Conservation (phyloP, 2,797 vertebrate species). For the Tenualosa thibaudeaui region DNA sequence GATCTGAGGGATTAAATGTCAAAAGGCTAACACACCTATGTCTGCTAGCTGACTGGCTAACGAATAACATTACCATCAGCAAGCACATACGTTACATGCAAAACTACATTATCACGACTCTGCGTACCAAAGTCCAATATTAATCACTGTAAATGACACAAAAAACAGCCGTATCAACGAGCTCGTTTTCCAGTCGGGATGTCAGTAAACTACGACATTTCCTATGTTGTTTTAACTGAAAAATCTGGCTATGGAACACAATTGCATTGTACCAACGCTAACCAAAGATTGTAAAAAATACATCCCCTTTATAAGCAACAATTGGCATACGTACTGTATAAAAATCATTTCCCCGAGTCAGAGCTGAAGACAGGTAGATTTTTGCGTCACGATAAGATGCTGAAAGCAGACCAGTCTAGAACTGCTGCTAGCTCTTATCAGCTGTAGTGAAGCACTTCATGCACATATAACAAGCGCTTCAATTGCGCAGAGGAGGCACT, state of each 20-base stretch:
- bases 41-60: constrained; percentile 3
- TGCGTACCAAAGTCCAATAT: not conserved
- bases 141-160: not conserved
- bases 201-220: not conserved
- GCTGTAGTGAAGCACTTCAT: not conserved
- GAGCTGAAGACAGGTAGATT: not conserved
- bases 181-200: not conserved
- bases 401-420: not conserved
- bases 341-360: not conserved
- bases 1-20: constrained; percentile 33
- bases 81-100: not conserved
- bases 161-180: not conserved
- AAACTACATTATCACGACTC: not conserved
- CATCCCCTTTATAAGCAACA: too few relatives aligned
- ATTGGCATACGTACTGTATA: not conserved
- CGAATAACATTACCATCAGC: not conserved
- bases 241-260: not conserved
- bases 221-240: not conserved
- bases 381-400: constrained; percentile 11
- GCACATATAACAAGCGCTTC: not conserved
- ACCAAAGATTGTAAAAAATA: not conserved
- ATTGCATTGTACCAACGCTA: not conserved
- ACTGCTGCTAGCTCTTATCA: not conserved
- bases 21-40: not conserved
- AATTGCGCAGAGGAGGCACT: not conserved